Percentiles rank a stretch among this genome's conserved stretches.
phyloP scores from a whole-genome alignment of 2,797 vertebrate genomes.

The Melanotaenia maccullochi region DNA sequence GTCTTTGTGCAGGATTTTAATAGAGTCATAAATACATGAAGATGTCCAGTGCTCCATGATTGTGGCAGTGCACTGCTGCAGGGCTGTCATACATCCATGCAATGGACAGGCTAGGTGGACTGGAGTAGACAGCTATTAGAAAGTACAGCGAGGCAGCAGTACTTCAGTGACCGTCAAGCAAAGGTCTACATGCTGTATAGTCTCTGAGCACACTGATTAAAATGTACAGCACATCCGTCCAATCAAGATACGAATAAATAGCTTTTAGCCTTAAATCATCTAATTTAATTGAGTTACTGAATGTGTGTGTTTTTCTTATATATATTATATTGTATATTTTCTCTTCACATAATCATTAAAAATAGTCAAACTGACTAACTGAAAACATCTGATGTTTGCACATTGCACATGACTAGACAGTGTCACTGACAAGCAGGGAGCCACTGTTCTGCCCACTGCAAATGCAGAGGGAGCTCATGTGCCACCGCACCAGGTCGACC shows the following conservation, averaged over 20 bases:
- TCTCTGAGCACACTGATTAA: constrained; percentile 11
- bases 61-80: constrained; percentile 60
- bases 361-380: neutral
- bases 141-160: constrained; percentile 18
- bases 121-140: constrained; percentile 28
- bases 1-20: constrained; percentile 77
- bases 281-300: neutral
- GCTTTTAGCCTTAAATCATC: neutral
- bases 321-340: no score
- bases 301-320: neutral
- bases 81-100: constrained; percentile 72
- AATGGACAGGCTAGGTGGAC: constrained; percentile 47
- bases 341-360: neutral
- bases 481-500: constrained; percentile 10
- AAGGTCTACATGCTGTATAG: constrained; percentile 2
- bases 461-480: constrained; percentile 2
- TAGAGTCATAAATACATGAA: constrained; percentile 81
- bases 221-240: neutral
- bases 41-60: constrained; percentile 56
- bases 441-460: constrained; percentile 15
- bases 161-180: constrained; percentile 12
- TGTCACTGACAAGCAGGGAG: neutral
- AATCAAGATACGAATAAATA: neutral
- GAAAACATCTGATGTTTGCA: neutral
- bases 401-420: neutral